These are phyloP conservation scores for Aelia acuminata DNA, from an alignment of 2,888 invertebrate genomes.

Conservation along the genomic window DNA sequence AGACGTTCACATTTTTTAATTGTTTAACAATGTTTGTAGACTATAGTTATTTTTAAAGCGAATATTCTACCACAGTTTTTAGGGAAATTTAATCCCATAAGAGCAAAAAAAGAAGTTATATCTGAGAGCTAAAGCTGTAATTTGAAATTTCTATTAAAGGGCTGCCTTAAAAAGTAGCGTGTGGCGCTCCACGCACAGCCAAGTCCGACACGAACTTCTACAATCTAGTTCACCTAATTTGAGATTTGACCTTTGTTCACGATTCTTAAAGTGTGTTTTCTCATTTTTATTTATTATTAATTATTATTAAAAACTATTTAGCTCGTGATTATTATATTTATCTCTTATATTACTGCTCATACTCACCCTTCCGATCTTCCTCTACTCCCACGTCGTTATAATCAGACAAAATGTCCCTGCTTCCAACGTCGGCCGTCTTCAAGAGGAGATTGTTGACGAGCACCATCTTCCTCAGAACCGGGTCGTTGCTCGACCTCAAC, in stretches of 20 bases:
- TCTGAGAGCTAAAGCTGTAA: background rate
- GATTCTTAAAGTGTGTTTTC: too few relatives aligned
- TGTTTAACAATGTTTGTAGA: background rate
- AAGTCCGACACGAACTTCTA: background rate
- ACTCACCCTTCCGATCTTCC: background rate
- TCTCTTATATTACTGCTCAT: background rate
- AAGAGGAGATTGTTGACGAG: background rate
- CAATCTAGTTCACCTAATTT: background rate
- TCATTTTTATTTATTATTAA: background rate
- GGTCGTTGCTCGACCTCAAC: constrained; percentile 7
- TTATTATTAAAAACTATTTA: background rate
- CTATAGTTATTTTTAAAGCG: background rate
- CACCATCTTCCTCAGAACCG: constrained; percentile 17
- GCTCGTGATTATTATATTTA: background rate
- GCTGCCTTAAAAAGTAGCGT: background rate
- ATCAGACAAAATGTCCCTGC: background rate
- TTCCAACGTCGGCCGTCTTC: background rate
- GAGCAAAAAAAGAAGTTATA: background rate
- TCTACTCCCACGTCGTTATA: background rate
- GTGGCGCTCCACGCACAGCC: background rate
- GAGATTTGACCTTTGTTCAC: constrained; percentile 7
- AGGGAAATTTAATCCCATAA: background rate
- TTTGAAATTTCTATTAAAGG: constrained; percentile 23
- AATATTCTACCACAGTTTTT: background rate
- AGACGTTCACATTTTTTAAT: too few relatives aligned